These are phyloP conservation scores for Drymodes brunneopygia DNA, from an alignment of 2,113 vertebrate genomes.

Conservation along the genomic window DNA sequence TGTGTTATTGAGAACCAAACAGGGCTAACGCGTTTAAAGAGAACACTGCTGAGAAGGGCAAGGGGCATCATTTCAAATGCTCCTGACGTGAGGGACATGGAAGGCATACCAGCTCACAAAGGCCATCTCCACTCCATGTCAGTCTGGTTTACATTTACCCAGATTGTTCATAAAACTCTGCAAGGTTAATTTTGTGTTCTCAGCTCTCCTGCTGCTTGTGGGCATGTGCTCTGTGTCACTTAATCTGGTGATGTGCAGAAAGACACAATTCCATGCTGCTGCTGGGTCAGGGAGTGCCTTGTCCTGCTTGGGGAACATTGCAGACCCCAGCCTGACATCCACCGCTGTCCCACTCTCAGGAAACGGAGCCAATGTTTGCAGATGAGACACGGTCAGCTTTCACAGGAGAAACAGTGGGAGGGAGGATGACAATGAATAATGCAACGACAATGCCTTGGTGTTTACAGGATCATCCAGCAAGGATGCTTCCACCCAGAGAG, in stretches of 20 bases:
- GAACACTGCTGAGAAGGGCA: neutral
- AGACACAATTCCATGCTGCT: neutral
- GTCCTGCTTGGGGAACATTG: accelerated
- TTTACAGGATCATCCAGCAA: neutral
- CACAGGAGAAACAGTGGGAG: neutral
- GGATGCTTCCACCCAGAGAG: neutral
- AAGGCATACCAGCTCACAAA: neutral
- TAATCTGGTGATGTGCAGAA: neutral
- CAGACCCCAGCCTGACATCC: neutral
- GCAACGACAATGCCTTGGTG: neutral
- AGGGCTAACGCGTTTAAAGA: neutral
- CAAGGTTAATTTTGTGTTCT: neutral
- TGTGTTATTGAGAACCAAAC: neutral
- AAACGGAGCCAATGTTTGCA: accelerated
- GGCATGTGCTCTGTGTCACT: accelerated
- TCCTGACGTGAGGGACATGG: accelerated
- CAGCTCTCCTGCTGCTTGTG: neutral
- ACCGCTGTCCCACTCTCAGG: accelerated
- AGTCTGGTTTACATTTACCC: neutral
- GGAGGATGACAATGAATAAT: neutral
- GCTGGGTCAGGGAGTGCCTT: neutral
- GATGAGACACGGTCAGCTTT: neutral
- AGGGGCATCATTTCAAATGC: neutral
- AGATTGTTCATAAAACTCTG: neutral
- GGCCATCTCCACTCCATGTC: neutral